Evolutionary conservation across 1,140 invertebrate species (phyloP).

Genomic region (Drosophila persimilis): DNA sequence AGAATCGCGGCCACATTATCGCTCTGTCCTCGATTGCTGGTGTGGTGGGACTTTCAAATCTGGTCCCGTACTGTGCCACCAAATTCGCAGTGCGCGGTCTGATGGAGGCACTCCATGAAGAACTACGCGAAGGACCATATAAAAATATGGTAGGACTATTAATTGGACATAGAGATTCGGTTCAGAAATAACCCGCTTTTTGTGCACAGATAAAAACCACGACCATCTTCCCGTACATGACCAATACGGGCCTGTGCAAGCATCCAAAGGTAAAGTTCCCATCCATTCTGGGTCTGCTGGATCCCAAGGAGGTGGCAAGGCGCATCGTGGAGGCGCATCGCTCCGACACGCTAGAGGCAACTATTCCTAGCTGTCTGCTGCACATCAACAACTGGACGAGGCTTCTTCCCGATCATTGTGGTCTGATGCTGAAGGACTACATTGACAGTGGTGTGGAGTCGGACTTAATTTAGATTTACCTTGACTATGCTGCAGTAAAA

Average conservation of each 20-base stretch:
- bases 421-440: constrained; percentile 83
- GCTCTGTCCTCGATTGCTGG: constrained; percentile 91
- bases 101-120: constrained; percentile 89
- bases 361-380: constrained; percentile 84
- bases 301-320: constrained; percentile 87
- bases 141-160: constrained; percentile 50
- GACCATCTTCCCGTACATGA: constrained; percentile 91
- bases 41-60: constrained; percentile 87
- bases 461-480: constrained; percentile 67
- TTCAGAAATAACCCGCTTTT: constrained; percentile 16
- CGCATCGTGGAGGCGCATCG: constrained; percentile 87
- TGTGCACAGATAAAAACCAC: constrained; percentile 89
- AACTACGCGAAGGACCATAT: constrained; percentile 85
- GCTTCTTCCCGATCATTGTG: constrained; percentile 83
- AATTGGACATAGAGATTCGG: neutral
- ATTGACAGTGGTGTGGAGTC: constrained; percentile 85
- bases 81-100: constrained; percentile 91
- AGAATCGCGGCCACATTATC: constrained; percentile 91
- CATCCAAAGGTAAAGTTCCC: constrained; percentile 90
- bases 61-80: constrained; percentile 91
- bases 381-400: constrained; percentile 82
- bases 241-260: constrained; percentile 92
- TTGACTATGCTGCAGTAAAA: neutral
- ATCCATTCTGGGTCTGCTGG: constrained; percentile 86
- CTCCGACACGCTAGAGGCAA: constrained; percentile 84